Evolutionary conservation across 2,113 vertebrate genomes (phyloP).

Genomic region (Vimba vimba): DNA sequence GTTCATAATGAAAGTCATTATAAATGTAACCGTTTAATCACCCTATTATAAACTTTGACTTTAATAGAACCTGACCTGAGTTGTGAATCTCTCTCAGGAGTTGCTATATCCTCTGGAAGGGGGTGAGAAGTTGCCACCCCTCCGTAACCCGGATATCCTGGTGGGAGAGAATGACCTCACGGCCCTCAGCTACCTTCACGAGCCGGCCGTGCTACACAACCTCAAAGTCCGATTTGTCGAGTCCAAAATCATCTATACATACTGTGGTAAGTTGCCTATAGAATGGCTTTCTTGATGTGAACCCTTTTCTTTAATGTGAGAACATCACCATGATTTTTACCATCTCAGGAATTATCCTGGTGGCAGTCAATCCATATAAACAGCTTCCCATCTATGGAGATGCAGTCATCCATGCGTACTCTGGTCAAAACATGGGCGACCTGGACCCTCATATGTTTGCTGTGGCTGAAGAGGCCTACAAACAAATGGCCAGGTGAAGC

Average conservation of each 20-base stretch:
- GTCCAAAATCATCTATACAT: slow-evolving; percentile 96
- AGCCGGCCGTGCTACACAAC: slow-evolving; percentile 94
- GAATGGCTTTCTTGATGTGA: background rate
- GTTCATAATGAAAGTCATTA: too few species aligned
- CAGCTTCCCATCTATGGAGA: slow-evolving; percentile 93
- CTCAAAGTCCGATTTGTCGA: slow-evolving; percentile 94
- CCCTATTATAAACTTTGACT: too few species aligned
- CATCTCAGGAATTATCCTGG: slow-evolving; percentile 91
- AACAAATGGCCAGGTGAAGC: slow-evolving; percentile 94
- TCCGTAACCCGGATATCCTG: slow-evolving; percentile 95
- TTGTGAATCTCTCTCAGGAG: slow-evolving; percentile 72
- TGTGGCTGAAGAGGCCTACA: slow-evolving; percentile 97
- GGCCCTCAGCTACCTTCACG: slow-evolving; percentile 96
- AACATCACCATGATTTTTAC: background rate
- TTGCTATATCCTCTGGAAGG: slow-evolving; percentile 78
- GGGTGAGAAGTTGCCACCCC: slow-evolving; percentile 80
- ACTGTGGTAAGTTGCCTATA: slow-evolving; percentile 81
- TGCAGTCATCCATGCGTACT: slow-evolving; percentile 95
- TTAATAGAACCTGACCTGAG: background rate
- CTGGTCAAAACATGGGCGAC: slow-evolving; percentile 96
- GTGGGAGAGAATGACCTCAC: slow-evolving; percentile 99
- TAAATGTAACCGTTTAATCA: too few species aligned
- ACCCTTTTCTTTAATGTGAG: background rate
- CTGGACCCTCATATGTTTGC: slow-evolving; percentile 99
- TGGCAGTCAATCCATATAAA: slow-evolving; percentile 96